A percentile compares a stretch with the other conserved stretches of the same genome.
Evolutionary conservation across 2,113 vertebrate genomes (phyloP).

Genomic region (Sialia sialis): DNA sequence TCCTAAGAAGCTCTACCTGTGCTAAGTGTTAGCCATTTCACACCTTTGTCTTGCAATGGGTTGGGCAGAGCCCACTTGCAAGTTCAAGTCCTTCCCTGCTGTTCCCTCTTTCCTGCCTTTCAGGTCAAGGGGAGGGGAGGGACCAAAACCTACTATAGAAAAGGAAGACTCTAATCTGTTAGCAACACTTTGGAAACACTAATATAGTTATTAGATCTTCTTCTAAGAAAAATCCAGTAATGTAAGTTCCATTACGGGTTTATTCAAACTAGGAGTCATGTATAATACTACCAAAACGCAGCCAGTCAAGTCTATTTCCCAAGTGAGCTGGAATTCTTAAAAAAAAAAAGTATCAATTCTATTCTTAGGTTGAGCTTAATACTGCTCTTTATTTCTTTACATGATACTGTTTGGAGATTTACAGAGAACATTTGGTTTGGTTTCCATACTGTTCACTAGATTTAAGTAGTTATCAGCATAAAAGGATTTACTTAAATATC

Average conservation of each 20-base stretch:
- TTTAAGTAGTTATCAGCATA: not conserved
- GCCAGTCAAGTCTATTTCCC: not conserved
- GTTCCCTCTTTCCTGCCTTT: not conserved
- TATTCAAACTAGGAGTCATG: not conserved
- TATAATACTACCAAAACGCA: not conserved
- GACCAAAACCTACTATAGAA: not conserved
- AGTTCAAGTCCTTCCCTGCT: not conserved
- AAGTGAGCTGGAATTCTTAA: not conserved
- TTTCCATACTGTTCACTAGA: not conserved
- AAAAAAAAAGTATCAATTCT: not conserved
- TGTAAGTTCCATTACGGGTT: not conserved
- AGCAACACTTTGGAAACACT: not conserved
- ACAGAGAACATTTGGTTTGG: not conserved
- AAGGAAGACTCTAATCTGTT: not conserved
- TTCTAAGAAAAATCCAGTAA: not conserved
- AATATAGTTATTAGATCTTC: not conserved
- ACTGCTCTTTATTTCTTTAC: not conserved
- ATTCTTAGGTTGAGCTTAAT: not conserved
- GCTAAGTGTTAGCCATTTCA: not conserved
- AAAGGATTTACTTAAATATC: not conserved
- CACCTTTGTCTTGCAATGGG: not conserved
- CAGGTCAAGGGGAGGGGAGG: fast-evolving
- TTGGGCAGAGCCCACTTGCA: not conserved
- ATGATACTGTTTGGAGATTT: not conserved
- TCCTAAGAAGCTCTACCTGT: not conserved